Evolutionary conservation across 2,113 vertebrate species (phyloP).

Genomic region (Megaceryle maxima): DNA sequence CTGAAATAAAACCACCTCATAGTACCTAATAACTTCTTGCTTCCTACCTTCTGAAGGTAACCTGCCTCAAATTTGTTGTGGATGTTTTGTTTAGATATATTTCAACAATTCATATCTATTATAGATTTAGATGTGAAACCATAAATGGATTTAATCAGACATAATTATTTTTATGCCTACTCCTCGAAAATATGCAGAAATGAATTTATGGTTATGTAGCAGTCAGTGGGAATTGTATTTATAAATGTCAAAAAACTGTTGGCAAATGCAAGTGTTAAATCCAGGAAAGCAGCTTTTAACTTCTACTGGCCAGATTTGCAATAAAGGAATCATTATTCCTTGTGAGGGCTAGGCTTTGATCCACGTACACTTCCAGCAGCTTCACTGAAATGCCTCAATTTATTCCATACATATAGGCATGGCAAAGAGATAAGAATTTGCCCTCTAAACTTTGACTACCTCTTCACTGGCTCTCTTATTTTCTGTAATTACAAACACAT

Average conservation of each 20-base stretch:
- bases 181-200: conserved; percentile 70
- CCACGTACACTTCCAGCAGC: background rate
- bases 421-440: background rate
- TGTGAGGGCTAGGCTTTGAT: background rate
- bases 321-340: conserved; percentile 17
- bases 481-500: background rate
- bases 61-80: background rate
- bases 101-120: conserved; percentile 65
- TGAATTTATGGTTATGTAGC: conserved; percentile 78
- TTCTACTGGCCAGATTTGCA: background rate
- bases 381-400: background rate
- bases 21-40: conserved; percentile 11
- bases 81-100: conserved; percentile 65
- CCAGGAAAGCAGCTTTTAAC: conserved; percentile 67
- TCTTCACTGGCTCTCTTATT: conserved; percentile 1
- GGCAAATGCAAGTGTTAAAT: conserved; percentile 69
- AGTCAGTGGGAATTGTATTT: conserved; percentile 72
- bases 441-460: background rate
- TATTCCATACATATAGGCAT: background rate
- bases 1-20: background rate
- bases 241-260: conserved; percentile 76
- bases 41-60: conserved; percentile 21
- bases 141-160: conserved; percentile 76
- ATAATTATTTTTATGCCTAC: conserved; percentile 75
- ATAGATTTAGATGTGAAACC: conserved; percentile 67